Evolutionary conservation across 1,140 invertebrate genomes (phyloP).

Genomic region (Procambarus clarkii): DNA sequence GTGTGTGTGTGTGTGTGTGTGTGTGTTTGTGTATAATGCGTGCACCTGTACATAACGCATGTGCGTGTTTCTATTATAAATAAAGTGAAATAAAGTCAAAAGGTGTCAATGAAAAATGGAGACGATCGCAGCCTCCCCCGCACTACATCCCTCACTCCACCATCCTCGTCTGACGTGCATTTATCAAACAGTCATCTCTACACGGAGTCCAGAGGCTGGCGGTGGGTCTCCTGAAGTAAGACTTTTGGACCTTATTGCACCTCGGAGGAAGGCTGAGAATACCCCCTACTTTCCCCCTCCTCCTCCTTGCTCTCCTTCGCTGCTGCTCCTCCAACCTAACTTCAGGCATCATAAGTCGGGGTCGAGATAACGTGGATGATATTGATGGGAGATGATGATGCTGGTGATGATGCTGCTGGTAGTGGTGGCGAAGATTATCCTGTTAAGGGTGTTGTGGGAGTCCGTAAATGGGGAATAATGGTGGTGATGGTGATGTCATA

Average conservation of each 20-base stretch:
- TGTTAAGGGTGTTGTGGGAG: too few species aligned
- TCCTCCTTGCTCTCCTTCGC: too few species aligned
- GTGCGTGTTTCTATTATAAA: background rate
- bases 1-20: too few species aligned
- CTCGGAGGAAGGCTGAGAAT: background rate
- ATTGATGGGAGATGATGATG: too few species aligned
- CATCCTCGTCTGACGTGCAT: slow-evolving; percentile 27
- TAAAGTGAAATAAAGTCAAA: slow-evolving; percentile 22
- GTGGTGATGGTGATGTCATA: background rate
- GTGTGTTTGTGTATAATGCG: too few species aligned
- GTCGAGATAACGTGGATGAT: background rate
- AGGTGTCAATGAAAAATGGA: slow-evolving; percentile 40
- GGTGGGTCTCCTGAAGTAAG: background rate
- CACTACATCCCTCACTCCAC: slow-evolving; percentile 24
- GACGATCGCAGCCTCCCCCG: slow-evolving; percentile 13
- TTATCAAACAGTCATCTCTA: slow-evolving; percentile 23
- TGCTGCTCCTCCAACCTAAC: background rate
- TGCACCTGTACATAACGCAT: background rate
- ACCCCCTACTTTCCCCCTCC: background rate
- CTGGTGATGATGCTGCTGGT: too few species aligned
- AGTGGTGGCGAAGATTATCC: too few species aligned
- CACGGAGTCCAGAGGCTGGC: background rate
- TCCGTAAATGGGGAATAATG: background rate
- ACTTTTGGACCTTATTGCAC: background rate
- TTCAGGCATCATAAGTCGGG: background rate